A percentile compares a stretch with the other conserved stretches of the same genome.
These are phyloP conservation scores for Mormyrus lacerda DNA, from an alignment of 2,113 vertebrate species.

Conservation along the genomic window DNA sequence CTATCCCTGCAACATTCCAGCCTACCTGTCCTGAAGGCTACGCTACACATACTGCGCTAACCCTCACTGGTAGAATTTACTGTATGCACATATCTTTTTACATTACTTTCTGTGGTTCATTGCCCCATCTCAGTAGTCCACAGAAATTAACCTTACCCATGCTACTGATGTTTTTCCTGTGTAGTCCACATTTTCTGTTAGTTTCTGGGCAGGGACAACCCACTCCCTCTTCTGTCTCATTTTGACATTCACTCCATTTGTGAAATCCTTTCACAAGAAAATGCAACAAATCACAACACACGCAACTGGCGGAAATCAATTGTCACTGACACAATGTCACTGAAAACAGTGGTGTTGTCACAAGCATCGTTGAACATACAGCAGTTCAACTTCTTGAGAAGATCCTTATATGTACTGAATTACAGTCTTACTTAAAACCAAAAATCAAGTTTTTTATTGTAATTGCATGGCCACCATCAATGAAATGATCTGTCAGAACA, in stretches of 20 bases:
- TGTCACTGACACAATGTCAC: neutral
- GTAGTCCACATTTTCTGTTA: neutral
- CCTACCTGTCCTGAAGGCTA: neutral
- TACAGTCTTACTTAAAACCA: neutral
- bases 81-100: neutral
- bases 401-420: neutral
- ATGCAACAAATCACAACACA: neutral
- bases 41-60: neutral
- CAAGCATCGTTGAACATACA: neutral
- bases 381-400: too few species aligned
- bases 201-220: neutral
- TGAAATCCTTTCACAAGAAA: neutral
- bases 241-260: too few species aligned
- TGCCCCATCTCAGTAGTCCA: neutral
- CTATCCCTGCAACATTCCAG: neutral
- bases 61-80: neutral
- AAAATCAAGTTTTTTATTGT: neutral
- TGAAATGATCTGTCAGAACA: neutral
- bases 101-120: neutral
- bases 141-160: neutral
- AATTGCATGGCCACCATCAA: neutral
- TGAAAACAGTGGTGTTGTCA: neutral
- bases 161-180: neutral
- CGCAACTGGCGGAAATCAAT: neutral
- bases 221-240: neutral